These are phyloP conservation scores for Aleadryas rufinucha DNA, from an alignment of 2,113 vertebrate species.

Conservation along the genomic window DNA sequence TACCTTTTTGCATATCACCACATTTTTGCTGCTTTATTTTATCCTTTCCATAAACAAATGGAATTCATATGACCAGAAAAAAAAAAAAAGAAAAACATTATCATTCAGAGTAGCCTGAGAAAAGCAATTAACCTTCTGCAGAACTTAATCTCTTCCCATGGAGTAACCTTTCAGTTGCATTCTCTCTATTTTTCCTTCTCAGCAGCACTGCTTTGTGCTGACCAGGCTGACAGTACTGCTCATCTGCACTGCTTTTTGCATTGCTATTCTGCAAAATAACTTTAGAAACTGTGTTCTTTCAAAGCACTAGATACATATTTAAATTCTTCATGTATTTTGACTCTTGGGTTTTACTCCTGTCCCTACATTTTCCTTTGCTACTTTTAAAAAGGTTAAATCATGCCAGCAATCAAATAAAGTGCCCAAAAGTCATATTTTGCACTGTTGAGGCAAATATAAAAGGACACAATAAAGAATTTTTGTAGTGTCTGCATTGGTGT, in stretches of 20 bases:
- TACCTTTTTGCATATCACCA: neutral
- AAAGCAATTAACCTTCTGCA: neutral
- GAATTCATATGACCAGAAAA: neutral
- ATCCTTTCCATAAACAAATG: neutral
- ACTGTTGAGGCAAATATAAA: neutral
- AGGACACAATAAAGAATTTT: neutral
- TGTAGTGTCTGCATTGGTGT: neutral
- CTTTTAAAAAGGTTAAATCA: neutral
- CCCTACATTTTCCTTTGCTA: neutral
- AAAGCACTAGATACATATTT: neutral
- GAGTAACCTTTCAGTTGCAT: neutral
- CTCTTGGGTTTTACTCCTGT: neutral
- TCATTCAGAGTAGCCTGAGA: neutral
- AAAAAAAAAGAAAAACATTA: neutral
- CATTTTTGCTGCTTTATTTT: neutral
- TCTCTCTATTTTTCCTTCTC: neutral
- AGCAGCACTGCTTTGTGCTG: neutral
- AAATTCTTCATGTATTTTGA: neutral
- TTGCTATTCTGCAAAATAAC: neutral
- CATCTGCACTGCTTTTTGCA: neutral
- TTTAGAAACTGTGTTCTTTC: neutral
- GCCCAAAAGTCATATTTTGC: neutral
- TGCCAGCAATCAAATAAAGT: neutral
- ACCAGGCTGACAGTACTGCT: neutral
- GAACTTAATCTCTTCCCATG: neutral